These are phyloP conservation scores for Conus ventricosus DNA, from an alignment of 1,140 invertebrate species.

Conservation along the genomic window DNA sequence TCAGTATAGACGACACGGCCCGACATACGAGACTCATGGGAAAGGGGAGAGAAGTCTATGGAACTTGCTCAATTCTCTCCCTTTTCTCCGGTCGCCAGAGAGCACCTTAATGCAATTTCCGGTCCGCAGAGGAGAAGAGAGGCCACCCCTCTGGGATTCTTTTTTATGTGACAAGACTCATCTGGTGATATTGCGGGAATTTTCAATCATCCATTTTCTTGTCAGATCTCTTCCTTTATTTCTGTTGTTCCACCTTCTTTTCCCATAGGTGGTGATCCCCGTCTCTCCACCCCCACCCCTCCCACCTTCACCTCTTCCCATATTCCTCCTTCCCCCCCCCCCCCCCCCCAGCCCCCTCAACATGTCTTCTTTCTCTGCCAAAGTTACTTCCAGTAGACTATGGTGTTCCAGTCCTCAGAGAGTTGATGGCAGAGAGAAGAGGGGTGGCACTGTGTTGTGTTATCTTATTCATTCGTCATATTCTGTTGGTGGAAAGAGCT, in stretches of 20 bases:
- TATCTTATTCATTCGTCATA: too few relatives aligned
- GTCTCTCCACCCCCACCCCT: too few relatives aligned
- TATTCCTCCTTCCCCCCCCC: too few relatives aligned
- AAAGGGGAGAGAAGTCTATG: neutral
- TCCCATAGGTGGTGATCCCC: neutral
- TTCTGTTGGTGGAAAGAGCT: too few relatives aligned
- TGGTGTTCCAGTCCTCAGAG: too few relatives aligned
- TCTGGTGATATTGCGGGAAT: conserved; percentile 33
- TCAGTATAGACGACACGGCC: conserved; percentile 28
- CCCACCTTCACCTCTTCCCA: too few relatives aligned
- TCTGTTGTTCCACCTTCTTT: neutral
- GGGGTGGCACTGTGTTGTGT: too few relatives aligned
- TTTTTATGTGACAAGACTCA: conserved; percentile 35
- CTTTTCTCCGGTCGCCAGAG: neutral
- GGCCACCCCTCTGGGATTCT: neutral
- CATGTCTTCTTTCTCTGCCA: too few relatives aligned
- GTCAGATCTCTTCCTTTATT: conserved; percentile 36
- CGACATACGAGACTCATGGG: neutral
- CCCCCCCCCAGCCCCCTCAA: too few relatives aligned
- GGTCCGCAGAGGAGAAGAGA: neutral
- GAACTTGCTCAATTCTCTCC: neutral
- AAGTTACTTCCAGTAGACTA: too few relatives aligned
- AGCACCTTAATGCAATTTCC: conserved; percentile 34
- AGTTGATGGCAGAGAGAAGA: too few relatives aligned
- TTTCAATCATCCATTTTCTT: conserved; percentile 37